Conservation (phyloP, 2,113 vertebrate genomes). For the pig (Sus scrofa) region T2T-Sscrofa CM000824.6:94257501-94258000, state of each 20-base stretch:
- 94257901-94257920: neutral
- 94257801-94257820: neutral
- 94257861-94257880: neutral
- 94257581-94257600: neutral
- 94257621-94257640: neutral
- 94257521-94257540: slow-evolving; percentile 43
- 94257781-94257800: neutral
- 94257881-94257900: neutral
- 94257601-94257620: neutral
- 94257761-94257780: neutral
- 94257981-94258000: neutral
- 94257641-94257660: neutral
- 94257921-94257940: neutral
- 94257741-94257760: neutral
- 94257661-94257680: neutral
- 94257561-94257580: neutral
- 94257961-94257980: neutral
- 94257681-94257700: neutral
- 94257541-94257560: neutral
- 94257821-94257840: neutral
- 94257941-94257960: slow-evolving; percentile 8
- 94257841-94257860: neutral
- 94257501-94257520: slow-evolving; percentile 27
- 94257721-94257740: neutral
- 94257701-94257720: neutral